Evolutionary conservation across 2,888 invertebrate species (phyloP).

Genomic region (Acrocyrtus sp.): DNA sequence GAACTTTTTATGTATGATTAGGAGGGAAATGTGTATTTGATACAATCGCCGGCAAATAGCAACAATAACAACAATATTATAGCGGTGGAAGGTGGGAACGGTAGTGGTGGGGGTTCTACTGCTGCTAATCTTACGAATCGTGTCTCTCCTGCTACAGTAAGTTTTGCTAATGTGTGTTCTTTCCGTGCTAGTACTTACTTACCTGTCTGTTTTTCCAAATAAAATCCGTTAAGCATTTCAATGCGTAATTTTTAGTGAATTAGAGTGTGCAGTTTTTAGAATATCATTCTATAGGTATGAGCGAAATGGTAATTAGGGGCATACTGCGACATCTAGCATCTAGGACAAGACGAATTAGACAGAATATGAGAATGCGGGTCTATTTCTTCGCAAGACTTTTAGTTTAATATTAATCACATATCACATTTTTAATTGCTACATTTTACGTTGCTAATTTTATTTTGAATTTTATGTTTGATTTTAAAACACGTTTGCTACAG

Average conservation of each 20-base stretch:
- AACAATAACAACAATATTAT: slow-evolving; percentile 68
- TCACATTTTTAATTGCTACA: background rate
- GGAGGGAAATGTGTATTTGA: slow-evolving; percentile 69
- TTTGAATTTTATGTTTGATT: background rate
- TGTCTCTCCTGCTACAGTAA: slow-evolving; percentile 92
- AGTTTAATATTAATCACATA: background rate
- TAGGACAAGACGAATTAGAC: too few relatives aligned
- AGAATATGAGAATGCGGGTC: too few relatives aligned
- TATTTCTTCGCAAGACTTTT: background rate
- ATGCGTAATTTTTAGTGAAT: background rate
- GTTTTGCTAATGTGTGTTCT: slow-evolving; percentile 65
- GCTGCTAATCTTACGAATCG: slow-evolving; percentile 77
- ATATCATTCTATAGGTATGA: too few relatives aligned
- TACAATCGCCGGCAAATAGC: slow-evolving; percentile 67
- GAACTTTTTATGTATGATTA: slow-evolving; percentile 38
- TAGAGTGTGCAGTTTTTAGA: background rate
- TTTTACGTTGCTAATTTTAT: background rate
- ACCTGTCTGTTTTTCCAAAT: background rate
- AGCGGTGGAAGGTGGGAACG: slow-evolving; percentile 70
- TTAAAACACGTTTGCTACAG: background rate
- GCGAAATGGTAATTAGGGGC: too few relatives aligned
- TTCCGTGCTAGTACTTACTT: background rate
- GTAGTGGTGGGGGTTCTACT: slow-evolving; percentile 65
- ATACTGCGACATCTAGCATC: too few relatives aligned
- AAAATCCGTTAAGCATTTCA: background rate